Conservation (phyloP, 2,113 vertebrate genomes). For the Aphyosemion australe region DNA sequence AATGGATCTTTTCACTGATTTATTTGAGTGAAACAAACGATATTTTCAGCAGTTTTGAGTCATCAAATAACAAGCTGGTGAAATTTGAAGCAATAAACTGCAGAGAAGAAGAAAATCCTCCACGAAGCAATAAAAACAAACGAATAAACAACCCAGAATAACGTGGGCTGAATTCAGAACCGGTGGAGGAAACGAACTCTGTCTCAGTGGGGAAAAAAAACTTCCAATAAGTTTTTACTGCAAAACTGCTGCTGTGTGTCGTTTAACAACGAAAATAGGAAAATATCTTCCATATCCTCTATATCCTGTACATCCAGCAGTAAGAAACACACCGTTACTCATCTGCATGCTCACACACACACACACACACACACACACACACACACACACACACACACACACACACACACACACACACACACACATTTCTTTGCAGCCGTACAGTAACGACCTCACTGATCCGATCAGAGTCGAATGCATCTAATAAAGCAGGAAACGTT, state of each 20-base stretch:
- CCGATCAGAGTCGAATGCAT: conserved; percentile 58
- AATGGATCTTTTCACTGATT: neutral
- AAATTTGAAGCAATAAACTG: neutral
- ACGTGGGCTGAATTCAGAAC: neutral
- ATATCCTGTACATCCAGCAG: conserved; percentile 1
- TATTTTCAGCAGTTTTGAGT: neutral
- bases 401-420: neutral
- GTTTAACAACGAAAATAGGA: no score
- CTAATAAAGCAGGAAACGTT: conserved; percentile 62
- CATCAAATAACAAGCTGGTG: neutral
- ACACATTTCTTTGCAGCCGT: conserved; percentile 25
- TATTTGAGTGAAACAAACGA: neutral
- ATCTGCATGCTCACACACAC: no score
- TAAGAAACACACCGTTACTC: conserved; percentile 21
- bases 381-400: no score
- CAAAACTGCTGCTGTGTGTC: no score
- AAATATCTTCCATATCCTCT: no score
- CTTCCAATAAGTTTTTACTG: no score
- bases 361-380: no score
- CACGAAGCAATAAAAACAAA: neutral
- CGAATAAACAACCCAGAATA: neutral
- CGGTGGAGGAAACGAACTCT: no score
- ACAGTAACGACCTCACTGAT: conserved; percentile 47
- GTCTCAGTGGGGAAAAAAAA: no score
- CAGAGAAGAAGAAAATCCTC: neutral